Evolutionary conservation across 2,113 vertebrate genomes (phyloP).

Genomic region (Sylvilagus bachmani): DNA sequence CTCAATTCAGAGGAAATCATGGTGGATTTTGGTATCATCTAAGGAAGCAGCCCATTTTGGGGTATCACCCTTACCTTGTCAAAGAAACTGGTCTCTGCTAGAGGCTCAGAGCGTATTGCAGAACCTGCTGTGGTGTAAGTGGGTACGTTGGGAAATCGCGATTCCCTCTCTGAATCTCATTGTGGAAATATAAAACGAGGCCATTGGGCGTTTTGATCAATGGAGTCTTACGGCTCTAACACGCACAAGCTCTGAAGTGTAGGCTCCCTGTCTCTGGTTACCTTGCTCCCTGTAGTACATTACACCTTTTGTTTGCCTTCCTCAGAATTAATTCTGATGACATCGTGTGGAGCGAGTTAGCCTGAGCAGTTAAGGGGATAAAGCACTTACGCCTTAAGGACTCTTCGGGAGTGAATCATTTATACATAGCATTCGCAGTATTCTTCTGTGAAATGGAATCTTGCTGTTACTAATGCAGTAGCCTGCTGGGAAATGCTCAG

Average conservation of each 20-base stretch:
- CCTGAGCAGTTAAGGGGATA: conserved; percentile 87
- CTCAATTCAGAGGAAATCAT: neutral
- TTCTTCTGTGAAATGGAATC: conserved; percentile 88
- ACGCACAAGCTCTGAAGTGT: neutral
- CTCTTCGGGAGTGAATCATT: conserved; percentile 87
- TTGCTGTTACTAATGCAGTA: conserved; percentile 91
- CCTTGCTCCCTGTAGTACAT: conserved; percentile 52
- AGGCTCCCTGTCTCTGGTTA: conserved; percentile 23
- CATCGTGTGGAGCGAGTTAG: conserved; percentile 88
- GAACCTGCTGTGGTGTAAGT: neutral
- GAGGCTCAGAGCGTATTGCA: neutral
- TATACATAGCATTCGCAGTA: conserved; percentile 83
- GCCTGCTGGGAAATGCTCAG: conserved; percentile 90
- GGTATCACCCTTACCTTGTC: neutral
- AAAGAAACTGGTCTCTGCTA: neutral
- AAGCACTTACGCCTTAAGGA: conserved; percentile 89
- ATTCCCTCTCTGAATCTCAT: neutral
- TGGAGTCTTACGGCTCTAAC: neutral
- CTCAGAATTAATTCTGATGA: conserved; percentile 88
- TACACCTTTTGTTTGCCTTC: conserved; percentile 75
- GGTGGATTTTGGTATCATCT: neutral
- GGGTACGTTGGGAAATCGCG: neutral
- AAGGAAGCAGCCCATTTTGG: neutral
- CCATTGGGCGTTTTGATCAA: neutral
- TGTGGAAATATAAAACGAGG: neutral